Percentiles rank a stretch among this genome's conserved stretches.
phyloP scores from a whole-genome alignment of 2,888 invertebrate species.

The Agonopterix heracliana region DNA sequence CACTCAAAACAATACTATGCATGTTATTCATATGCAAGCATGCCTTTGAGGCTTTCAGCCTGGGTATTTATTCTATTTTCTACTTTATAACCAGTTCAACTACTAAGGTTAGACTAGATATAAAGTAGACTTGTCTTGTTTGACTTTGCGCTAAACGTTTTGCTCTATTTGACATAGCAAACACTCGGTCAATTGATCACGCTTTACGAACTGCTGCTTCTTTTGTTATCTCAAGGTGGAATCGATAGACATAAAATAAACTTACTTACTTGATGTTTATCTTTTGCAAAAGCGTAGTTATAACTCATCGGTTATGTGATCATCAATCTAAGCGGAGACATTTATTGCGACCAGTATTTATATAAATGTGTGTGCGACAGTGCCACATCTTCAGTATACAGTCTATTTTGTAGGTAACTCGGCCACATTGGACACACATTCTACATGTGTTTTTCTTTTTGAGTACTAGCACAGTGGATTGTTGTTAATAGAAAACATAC shows the following conservation, averaged over 20 bases:
- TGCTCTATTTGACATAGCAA: background rate
- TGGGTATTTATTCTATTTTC: no score
- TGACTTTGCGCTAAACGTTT: no score
- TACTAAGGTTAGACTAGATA: no score
- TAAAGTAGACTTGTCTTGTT: no score
- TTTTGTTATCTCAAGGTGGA: constrained; percentile 1
- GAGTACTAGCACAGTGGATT: background rate
- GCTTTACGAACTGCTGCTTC: background rate
- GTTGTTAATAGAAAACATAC: background rate
- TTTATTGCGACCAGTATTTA: constrained; percentile 26
- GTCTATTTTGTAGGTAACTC: constrained; percentile 22
- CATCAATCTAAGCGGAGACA: constrained; percentile 22
- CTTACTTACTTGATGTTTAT: background rate
- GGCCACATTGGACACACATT: constrained; percentile 10
- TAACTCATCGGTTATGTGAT: constrained; percentile 29
- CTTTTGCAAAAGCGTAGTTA: constrained; percentile 9
- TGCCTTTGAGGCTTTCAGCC: background rate
- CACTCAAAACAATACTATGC: no score
- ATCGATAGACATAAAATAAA: background rate
- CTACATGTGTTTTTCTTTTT: background rate
- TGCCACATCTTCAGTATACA: no score
- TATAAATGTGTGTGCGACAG: background rate
- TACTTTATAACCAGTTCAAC: no score
- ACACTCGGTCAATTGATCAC: constrained; percentile 1
- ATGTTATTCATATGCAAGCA: no score